These are phyloP conservation scores for Solea senegalensis DNA, from an alignment of 2,113 vertebrate genomes.

Conservation along the genomic window DNA sequence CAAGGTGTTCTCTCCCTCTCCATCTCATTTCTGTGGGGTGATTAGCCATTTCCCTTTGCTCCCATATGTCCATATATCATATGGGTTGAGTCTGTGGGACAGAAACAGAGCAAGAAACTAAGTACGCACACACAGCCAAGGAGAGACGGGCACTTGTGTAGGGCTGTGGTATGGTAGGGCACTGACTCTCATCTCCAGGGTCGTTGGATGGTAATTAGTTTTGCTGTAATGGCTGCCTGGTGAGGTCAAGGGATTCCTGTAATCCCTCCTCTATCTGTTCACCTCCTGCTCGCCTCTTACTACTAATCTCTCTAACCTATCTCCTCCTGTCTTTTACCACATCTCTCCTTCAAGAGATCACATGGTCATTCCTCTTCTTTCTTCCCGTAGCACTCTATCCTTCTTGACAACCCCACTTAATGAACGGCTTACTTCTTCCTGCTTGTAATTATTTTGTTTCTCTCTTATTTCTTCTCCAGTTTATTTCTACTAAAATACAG, in stretches of 20 bases:
- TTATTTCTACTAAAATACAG: conserved; percentile 36
- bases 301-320: conserved; percentile 78
- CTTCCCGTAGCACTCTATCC: neutral
- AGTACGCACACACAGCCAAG: conserved; percentile 33
- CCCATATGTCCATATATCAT: conserved; percentile 56
- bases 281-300: conserved; percentile 74
- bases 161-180: conserved; percentile 50
- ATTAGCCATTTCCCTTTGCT: conserved; percentile 61
- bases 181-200: conserved; percentile 69
- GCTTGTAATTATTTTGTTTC: neutral
- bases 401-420: conserved; percentile 25
- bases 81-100: conserved; percentile 35
- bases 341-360: conserved; percentile 59
- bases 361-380: conserved; percentile 13
- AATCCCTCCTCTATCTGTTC: conserved; percentile 79
- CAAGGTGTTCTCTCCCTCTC: conserved; percentile 31
- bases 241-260: conserved; percentile 78
- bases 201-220: conserved; percentile 79
- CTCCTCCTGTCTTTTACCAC: conserved; percentile 61
- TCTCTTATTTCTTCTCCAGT: conserved; percentile 1
- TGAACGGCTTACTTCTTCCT: neutral
- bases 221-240: conserved; percentile 77
- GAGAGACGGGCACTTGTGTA: conserved; percentile 31
- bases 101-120: conserved; percentile 24
- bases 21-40: conserved; percentile 27